Base-by-base conservation (phyloP, 30 jellyfish, hydroid and myxozoan species). In the Nemopilema nomurai region DNA sequence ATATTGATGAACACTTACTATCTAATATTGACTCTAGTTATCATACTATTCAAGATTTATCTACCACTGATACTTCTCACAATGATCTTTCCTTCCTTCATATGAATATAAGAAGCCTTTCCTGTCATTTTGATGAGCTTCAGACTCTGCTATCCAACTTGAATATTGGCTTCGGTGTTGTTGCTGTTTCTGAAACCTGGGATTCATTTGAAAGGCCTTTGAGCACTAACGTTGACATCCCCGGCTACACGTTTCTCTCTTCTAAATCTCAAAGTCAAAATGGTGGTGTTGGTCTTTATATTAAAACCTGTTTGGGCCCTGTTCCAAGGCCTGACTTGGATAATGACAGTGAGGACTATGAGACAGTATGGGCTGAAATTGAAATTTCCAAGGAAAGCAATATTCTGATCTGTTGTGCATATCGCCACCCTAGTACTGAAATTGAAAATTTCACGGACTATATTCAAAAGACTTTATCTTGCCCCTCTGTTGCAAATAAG, bases 1-100 rank as follows among this genome's bases (percentile, higher is more conserved):
- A 82, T 82, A 50, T 68, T 82, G 91, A 82, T 68, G 91, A 82
- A 49, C 57, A 41, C n/a, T 69, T 63, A n/a, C n/a, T n/a, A 16
- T 51, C 90, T 28, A 80, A 67, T 32, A 32, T 64, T 21, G 41
- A 28, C 50, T 80, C 75, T 49, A 80, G 83, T 67, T 28, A 28
- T 82, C 85, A 82, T 49, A 67, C 76, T 67, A 51, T 49, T 25
- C 85, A 68, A 67, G 91, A 82, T 71, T 69, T 82, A 30, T 69
- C 77, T 82, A 82, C 72, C 30, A 28, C 29, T 69, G 50, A 51
- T 32, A 62, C 20, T 82, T 68, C 67, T 51, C 49, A 41, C 13
- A 67, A 32, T 31, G 91, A 71, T 69, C 74, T 67, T 24, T 49
- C 85, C 50, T 22, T 82, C 53, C 24, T 82, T 67, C 84, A 82